phyloP scores from a whole-genome alignment of 2,113 vertebrate species.

The Syngnathoides biaculeatus region DNA sequence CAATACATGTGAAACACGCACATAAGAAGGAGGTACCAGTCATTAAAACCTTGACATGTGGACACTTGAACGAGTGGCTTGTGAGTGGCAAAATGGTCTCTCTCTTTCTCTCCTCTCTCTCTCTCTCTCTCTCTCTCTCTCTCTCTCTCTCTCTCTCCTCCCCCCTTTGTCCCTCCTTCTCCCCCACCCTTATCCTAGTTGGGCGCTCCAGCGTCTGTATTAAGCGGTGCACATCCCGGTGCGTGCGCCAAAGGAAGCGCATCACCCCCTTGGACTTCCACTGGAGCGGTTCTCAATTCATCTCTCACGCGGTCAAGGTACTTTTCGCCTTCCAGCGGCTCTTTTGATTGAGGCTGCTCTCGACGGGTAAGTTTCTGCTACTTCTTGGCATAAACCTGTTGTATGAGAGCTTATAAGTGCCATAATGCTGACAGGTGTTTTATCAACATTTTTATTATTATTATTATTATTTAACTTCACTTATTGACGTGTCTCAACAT shows the following conservation, averaged over 20 bases:
- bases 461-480: background rate
- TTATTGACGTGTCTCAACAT: background rate
- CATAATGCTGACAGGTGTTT: background rate
- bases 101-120: constrained; percentile 1
- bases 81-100: background rate
- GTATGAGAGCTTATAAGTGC: background rate
- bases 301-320: background rate
- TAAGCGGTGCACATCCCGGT: constrained; percentile 39
- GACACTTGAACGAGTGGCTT: background rate
- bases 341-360: constrained; percentile 9
- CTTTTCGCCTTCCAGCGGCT: background rate
- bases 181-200: constrained; percentile 39
- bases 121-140: background rate
- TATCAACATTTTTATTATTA: no score
- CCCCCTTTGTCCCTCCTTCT: no score
- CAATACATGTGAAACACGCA: background rate
- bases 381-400: constrained; percentile 10
- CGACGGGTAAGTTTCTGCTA: constrained; percentile 49
- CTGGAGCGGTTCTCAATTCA: constrained; percentile 19
- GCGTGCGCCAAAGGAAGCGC: constrained; percentile 27
- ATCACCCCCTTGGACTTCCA: constrained; percentile 29
- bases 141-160: constrained; percentile 5
- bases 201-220: constrained; percentile 55
- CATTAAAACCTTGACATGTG: constrained; percentile 18
- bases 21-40: constrained; percentile 8